Evolutionary conservation across 2,888 invertebrate genomes (phyloP).

Genomic region (Spisula solida): DNA sequence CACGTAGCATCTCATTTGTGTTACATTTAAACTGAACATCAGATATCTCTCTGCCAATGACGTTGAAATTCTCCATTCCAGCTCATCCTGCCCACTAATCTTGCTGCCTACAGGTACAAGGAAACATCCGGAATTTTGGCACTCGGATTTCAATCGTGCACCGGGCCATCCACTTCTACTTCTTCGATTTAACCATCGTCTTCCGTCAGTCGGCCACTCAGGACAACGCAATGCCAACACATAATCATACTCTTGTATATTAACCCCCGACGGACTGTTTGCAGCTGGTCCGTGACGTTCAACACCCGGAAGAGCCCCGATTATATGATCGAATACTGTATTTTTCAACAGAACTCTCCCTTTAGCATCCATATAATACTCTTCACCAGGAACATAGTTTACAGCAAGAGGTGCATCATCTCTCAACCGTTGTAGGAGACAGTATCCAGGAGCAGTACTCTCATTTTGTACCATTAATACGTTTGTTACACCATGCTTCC

Average conservation of each 20-base stretch:
- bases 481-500: constrained; percentile 13
- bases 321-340: neutral
- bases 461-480: constrained; percentile 32
- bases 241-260: constrained; percentile 7
- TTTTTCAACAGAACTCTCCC: constrained; percentile 7
- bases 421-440: constrained; percentile 21
- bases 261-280: neutral
- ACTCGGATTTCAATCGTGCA: neutral
- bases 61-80: constrained; percentile 10
- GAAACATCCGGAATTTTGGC: neutral
- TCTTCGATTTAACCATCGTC: neutral
- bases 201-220: neutral
- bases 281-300: neutral
- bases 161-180: neutral
- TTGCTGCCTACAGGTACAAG: neutral
- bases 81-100: neutral
- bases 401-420: constrained; percentile 8
- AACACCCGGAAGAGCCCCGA: neutral
- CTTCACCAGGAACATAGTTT: neutral
- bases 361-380: neutral
- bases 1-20: constrained; percentile 29
- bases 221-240: neutral
- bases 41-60: constrained; percentile 14
- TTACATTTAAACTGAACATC: constrained; percentile 22
- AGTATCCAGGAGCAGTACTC: constrained; percentile 18